Conservation (phyloP, 2,888 invertebrate species). For the Palloptera scutellata region DNA sequence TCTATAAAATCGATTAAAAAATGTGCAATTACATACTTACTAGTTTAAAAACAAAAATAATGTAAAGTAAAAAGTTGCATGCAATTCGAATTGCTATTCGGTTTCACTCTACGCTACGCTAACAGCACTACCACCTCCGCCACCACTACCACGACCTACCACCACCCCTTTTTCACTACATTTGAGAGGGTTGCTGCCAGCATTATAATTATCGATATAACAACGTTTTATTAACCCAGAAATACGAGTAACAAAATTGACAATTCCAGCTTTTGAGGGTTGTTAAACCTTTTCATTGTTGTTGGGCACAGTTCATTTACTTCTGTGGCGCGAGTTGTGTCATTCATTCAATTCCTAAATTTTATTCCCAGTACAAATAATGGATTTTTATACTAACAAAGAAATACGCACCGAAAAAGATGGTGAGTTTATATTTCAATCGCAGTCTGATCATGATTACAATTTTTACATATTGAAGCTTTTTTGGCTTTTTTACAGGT, state of each 20-base stretch:
- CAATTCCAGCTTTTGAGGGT: too few relatives aligned
- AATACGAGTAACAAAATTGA: too few relatives aligned
- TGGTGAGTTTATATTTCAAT: slow-evolving; percentile 48
- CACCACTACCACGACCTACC: not conserved
- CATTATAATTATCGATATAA: too few relatives aligned
- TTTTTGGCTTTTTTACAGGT: not conserved
- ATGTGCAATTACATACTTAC: not conserved
- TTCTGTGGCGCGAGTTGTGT: too few relatives aligned
- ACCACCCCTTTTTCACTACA: not conserved
- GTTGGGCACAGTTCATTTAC: too few relatives aligned
- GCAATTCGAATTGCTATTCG: not conserved
- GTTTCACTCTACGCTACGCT: too few relatives aligned
- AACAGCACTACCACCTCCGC: too few relatives aligned
- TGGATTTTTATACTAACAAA: slow-evolving; percentile 55
- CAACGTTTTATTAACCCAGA: too few relatives aligned
- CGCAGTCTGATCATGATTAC: not conserved
- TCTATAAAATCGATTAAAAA: too few relatives aligned
- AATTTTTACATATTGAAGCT: not conserved
- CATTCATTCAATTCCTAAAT: too few relatives aligned
- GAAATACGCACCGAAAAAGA: slow-evolving; percentile 43
- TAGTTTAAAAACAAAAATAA: not conserved
- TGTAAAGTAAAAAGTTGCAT: not conserved
- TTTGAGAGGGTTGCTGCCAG: not conserved
- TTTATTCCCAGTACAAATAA: slow-evolving; percentile 26
- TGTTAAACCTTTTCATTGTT: too few relatives aligned